Conservation (phyloP, 2,113 vertebrate species). For the Cichladusa arquata region DNA sequence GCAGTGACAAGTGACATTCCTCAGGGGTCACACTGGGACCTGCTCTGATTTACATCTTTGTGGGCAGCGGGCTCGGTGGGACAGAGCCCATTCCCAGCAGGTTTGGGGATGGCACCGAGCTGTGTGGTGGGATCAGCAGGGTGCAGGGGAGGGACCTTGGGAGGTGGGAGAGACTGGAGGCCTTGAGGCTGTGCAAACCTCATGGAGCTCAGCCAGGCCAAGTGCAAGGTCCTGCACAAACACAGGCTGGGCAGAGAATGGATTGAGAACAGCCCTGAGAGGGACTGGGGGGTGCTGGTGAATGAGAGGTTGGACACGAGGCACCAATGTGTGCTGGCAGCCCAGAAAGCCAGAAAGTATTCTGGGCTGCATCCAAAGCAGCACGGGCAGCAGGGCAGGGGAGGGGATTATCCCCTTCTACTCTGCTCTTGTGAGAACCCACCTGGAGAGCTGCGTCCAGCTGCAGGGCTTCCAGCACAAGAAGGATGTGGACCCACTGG, state of each 20-base stretch:
- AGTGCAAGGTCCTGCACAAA: neutral
- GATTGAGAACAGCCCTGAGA: neutral
- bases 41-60: too few relatives aligned
- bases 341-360: neutral
- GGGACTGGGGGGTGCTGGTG: neutral
- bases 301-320: neutral
- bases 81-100: neutral
- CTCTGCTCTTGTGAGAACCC: rapidly evolving
- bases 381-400: neutral
- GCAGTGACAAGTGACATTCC: neutral
- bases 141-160: neutral
- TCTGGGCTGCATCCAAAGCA: neutral
- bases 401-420: neutral
- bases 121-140: rapidly evolving
- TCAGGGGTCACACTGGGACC: neutral
- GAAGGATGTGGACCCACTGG: neutral
- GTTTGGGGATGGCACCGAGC: neutral
- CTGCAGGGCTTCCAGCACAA: neutral
- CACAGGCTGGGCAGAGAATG: neutral
- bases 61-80: rapidly evolving
- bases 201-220: neutral
- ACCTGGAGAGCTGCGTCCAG: neutral
- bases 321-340: neutral
- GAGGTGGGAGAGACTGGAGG: neutral
- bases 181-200: neutral